Percentiles rank a stretch among this genome's conserved stretches.
Evolutionary conservation across 2,888 invertebrate genomes (phyloP).

Genomic region (Drosophila robusta): DNA sequence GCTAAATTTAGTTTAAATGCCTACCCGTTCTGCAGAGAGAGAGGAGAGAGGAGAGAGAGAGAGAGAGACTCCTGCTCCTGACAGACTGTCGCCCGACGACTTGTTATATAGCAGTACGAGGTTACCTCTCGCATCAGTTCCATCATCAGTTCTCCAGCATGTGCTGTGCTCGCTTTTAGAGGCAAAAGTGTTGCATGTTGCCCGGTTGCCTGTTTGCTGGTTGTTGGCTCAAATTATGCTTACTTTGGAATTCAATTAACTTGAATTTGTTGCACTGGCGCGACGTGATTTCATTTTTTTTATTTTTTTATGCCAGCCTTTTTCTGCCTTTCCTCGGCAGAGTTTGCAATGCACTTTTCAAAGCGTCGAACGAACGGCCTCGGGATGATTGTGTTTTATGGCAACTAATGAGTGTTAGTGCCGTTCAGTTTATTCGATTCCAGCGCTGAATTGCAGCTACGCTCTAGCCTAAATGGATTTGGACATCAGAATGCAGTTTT

Average conservation of each 20-base stretch:
- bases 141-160: constrained; percentile 16
- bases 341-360: constrained; percentile 29
- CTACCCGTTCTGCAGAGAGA: constrained; percentile 54
- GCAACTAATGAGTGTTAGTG: constrained; percentile 69
- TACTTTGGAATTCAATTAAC: constrained; percentile 83
- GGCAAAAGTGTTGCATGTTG: constrained; percentile 58
- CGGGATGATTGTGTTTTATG: constrained; percentile 70
- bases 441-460: constrained; percentile 27
- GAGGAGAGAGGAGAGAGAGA: constrained; percentile 1
- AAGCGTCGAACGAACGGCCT: constrained; percentile 12
- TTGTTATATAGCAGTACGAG: constrained; percentile 52
- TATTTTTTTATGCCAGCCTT: constrained; percentile 6
- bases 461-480: constrained; percentile 26
- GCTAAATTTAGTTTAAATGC: constrained; percentile 83
- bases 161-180: constrained; percentile 63
- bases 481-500: constrained; percentile 18
- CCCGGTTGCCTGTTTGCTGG: constrained; percentile 31
- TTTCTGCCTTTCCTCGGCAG: not conserved
- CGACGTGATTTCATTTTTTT: constrained; percentile 81
- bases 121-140: constrained; percentile 26
- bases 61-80: constrained; percentile 28
- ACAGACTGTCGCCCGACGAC: constrained; percentile 65
- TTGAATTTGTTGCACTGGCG: constrained; percentile 84
- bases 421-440: constrained; percentile 56
- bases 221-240: constrained; percentile 75